A percentile compares a stretch with the other conserved stretches of the same genome.
phyloP scores from a whole-genome alignment of 2,888 invertebrate genomes.

The Drosophila anceps region DNA sequence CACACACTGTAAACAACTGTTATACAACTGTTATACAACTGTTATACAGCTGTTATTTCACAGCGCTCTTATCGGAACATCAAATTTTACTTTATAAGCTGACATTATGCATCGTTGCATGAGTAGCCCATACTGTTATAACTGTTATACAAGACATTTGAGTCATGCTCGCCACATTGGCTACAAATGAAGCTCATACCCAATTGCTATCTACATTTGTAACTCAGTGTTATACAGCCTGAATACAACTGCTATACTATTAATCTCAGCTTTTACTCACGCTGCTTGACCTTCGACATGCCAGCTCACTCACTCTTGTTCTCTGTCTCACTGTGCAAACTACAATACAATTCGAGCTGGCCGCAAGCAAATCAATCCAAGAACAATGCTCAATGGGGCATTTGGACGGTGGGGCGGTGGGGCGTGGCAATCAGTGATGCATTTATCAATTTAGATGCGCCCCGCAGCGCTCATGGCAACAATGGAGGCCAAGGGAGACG shows the following conservation, averaged over 20 bases:
- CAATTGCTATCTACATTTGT: no score
- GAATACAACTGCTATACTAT: slow-evolving; percentile 27
- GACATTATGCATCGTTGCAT: background rate
- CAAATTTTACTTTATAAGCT: background rate
- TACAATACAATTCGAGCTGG: slow-evolving; percentile 23
- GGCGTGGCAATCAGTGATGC: slow-evolving; percentile 42
- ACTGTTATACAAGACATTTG: background rate
- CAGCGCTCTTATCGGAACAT: background rate
- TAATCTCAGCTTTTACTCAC: slow-evolving; percentile 1
- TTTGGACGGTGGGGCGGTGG: background rate
- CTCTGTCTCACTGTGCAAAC: background rate
- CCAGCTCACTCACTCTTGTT: background rate
- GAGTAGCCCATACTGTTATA: background rate
- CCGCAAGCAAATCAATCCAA: slow-evolving; percentile 34
- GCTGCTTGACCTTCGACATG: slow-evolving; percentile 12
- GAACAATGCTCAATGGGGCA: slow-evolving; percentile 34
- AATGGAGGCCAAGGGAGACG: slow-evolving; percentile 61
- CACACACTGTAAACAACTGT: slow-evolving; percentile 7
- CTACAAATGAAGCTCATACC: no score
- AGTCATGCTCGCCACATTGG: no score
- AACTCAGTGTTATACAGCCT: slow-evolving; percentile 1
- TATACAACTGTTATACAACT: slow-evolving; percentile 25
- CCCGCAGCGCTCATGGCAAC: slow-evolving; percentile 68
- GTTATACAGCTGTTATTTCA: background rate
- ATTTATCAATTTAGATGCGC: slow-evolving; percentile 76